Evolutionary conservation across 2,797 vertebrate species (phyloP).

Genomic region (Sebastes nivosus): DNA sequence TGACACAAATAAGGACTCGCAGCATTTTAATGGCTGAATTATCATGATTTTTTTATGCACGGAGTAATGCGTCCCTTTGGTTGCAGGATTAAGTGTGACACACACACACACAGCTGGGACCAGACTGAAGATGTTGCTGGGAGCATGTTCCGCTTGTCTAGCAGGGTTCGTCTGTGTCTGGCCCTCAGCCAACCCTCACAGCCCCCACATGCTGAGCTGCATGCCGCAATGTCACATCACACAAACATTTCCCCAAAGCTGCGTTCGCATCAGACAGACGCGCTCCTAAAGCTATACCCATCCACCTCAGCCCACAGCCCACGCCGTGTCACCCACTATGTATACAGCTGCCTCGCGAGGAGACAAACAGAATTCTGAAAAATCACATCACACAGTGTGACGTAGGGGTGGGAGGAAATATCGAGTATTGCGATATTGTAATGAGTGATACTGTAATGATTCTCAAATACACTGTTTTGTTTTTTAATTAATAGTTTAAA

Average conservation of each 20-base stretch:
- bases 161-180: constrained; percentile 67
- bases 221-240: constrained; percentile 69
- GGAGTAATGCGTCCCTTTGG: constrained; percentile 66
- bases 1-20: constrained; percentile 56
- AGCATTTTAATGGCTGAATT: constrained; percentile 73
- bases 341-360: constrained; percentile 41
- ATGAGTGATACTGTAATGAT: neutral
- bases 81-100: constrained; percentile 75
- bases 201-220: constrained; percentile 58
- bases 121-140: constrained; percentile 74
- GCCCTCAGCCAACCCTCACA: constrained; percentile 62
- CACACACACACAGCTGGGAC: constrained; percentile 75
- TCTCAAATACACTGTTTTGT: no score
- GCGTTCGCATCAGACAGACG: constrained; percentile 57
- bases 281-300: constrained; percentile 51
- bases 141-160: constrained; percentile 76
- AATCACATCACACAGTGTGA: constrained; percentile 3
- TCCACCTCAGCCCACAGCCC: constrained; percentile 51
- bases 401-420: no score
- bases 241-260: constrained; percentile 62
- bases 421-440: neutral
- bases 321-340: constrained; percentile 37
- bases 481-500: no score
- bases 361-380: constrained; percentile 31
- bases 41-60: constrained; percentile 62